Evolutionary conservation across 1,140 invertebrate genomes (phyloP).

Genomic region (Coelopa frigida): DNA sequence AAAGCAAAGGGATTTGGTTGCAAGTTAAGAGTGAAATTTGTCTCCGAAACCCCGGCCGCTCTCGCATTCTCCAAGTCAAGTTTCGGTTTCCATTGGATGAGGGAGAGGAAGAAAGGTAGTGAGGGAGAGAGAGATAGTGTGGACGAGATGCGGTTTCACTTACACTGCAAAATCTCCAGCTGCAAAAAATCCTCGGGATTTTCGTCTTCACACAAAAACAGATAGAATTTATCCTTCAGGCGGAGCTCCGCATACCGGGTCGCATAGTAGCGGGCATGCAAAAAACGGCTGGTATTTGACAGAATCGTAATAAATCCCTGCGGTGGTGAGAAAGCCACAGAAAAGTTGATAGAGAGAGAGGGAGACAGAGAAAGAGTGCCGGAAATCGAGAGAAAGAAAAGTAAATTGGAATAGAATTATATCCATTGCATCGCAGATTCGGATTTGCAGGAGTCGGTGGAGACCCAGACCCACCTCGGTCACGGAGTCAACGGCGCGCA

Average conservation of each 20-base stretch:
- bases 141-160: slow-evolving; percentile 17
- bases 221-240: slow-evolving; percentile 36
- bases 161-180: slow-evolving; percentile 34
- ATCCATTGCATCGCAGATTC: neutral
- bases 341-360: neutral
- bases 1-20: too few relatives aligned
- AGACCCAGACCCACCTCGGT: slow-evolving; percentile 18
- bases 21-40: too few relatives aligned
- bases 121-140: neutral
- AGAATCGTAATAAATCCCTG: slow-evolving; percentile 36
- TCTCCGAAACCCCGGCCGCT: too few relatives aligned
- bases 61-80: too few relatives aligned
- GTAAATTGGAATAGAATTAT: too few relatives aligned
- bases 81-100: too few relatives aligned
- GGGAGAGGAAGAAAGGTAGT: too few relatives aligned
- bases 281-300: slow-evolving; percentile 22
- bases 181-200: slow-evolving; percentile 23
- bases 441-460: too few relatives aligned
- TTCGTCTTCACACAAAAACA: slow-evolving; percentile 37
- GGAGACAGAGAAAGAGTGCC: slow-evolving; percentile 2
- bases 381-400: too few relatives aligned
- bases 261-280: slow-evolving; percentile 36
- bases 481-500: slow-evolving; percentile 20
- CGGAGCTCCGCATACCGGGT: slow-evolving; percentile 33
- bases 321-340: neutral